Conservation (phyloP, 1,140 invertebrate genomes). For the Coelopa frigida region DNA sequence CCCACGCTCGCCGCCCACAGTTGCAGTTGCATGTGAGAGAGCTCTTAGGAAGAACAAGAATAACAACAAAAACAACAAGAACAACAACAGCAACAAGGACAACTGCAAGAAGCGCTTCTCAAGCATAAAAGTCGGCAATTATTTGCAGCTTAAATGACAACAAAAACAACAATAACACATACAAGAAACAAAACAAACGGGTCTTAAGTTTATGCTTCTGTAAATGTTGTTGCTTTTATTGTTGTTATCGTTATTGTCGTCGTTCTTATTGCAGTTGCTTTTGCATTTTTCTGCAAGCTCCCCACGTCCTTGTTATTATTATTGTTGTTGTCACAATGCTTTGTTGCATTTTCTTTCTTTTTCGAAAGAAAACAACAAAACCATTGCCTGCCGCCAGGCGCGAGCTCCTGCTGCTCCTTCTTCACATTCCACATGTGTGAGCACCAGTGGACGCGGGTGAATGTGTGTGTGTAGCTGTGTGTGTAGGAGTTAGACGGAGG, state of each 20-base stretch:
- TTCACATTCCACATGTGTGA: too few relatives aligned
- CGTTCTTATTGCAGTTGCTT: constrained; percentile 9
- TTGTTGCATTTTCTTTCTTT: too few relatives aligned
- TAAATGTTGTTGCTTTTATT: constrained; percentile 26
- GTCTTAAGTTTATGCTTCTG: constrained; percentile 36
- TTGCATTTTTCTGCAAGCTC: constrained; percentile 11
- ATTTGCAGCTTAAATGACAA: constrained; percentile 46
- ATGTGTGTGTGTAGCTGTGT: too few relatives aligned
- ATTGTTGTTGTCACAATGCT: too few relatives aligned
- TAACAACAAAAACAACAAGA: not conserved
- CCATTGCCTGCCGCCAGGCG: too few relatives aligned
- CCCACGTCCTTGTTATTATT: constrained; percentile 17
- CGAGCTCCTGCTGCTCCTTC: too few relatives aligned
- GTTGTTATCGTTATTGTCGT: constrained; percentile 8
- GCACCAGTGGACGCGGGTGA: too few relatives aligned
- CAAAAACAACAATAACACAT: too few relatives aligned
- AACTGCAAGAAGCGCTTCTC: constrained; percentile 8
- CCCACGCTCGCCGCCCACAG: not conserved
- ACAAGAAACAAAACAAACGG: constrained; percentile 36
- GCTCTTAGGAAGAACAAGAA: too few relatives aligned
- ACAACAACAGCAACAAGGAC: not conserved
- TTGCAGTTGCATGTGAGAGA: too few relatives aligned
- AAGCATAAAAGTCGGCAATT: constrained; percentile 30
- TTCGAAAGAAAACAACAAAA: too few relatives aligned
- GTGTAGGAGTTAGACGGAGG: too few relatives aligned